A percentile compares a stretch with the other conserved stretches of the same genome.
Evolutionary conservation across 2,797 vertebrate species (phyloP).

Genomic region (Gallinago nigripennis): DNA sequence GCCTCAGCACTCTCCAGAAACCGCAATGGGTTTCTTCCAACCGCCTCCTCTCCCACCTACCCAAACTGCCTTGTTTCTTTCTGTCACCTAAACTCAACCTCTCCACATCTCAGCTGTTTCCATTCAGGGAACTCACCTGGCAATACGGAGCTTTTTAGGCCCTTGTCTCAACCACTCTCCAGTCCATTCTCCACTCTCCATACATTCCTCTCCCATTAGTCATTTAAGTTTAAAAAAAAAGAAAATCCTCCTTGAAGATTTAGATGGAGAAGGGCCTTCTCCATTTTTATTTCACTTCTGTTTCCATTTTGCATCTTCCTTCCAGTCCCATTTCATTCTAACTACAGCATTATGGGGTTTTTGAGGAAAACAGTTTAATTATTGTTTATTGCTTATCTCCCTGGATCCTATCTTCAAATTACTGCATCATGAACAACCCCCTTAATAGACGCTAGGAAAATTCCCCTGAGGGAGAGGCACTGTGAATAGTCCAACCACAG

Average conservation of each 20-base stretch:
- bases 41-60: neutral
- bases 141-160: neutral
- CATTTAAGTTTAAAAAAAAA: neutral
- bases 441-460: neutral
- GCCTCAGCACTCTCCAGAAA: neutral
- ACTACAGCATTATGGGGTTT: neutral
- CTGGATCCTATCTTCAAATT: neutral
- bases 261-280: neutral
- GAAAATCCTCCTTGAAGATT: neutral
- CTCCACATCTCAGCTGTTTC: neutral
- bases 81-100: neutral
- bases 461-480: neutral
- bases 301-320: neutral
- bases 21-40: neutral
- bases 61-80: neutral
- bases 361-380: neutral
- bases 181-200: neutral
- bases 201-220: neutral
- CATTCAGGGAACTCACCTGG: neutral
- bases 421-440: neutral
- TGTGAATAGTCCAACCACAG: neutral
- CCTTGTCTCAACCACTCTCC: neutral
- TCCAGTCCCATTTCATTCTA: neutral
- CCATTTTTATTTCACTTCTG: neutral
- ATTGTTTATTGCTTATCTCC: neutral